These are phyloP conservation scores for Eretmocerus hayati DNA, from an alignment of 2,888 invertebrate genomes.

Conservation along the genomic window DNA sequence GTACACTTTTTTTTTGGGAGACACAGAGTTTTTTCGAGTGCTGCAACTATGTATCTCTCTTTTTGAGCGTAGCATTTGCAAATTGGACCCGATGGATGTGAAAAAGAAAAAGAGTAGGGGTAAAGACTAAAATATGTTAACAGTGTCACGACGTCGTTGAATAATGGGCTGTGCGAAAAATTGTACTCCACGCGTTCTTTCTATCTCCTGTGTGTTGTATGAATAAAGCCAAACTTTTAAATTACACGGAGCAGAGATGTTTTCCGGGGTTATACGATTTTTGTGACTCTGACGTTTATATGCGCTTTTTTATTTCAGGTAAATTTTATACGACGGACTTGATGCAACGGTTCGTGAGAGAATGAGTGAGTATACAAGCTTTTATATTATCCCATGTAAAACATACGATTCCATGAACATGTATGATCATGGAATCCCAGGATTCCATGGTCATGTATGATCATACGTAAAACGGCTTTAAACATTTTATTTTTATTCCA, in stretches of 20 bases:
- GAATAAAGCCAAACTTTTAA: slow-evolving; percentile 8
- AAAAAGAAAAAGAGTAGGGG: slow-evolving; percentile 7
- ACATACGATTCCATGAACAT: too few relatives aligned
- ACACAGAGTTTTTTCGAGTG: neutral
- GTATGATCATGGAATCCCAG: too few relatives aligned
- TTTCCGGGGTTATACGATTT: slow-evolving; percentile 1
- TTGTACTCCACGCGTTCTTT: neutral
- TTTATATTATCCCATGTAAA: too few relatives aligned
- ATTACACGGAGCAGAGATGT: slow-evolving; percentile 3
- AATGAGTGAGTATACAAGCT: too few relatives aligned
- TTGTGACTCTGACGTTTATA: slow-evolving; percentile 8
- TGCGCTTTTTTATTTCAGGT: neutral
- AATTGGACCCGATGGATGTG: slow-evolving; percentile 10
- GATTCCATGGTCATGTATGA: too few relatives aligned
- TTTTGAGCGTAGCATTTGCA: too few relatives aligned
- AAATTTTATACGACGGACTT: too few relatives aligned
- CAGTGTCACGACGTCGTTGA: slow-evolving; percentile 8
- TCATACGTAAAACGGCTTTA: too few relatives aligned
- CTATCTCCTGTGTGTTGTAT: neutral
- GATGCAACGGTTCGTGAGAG: too few relatives aligned
- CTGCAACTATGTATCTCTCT: too few relatives aligned
- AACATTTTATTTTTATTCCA: too few relatives aligned
- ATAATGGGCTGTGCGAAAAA: slow-evolving; percentile 14
- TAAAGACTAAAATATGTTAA: slow-evolving; percentile 13
- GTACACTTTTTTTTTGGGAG: neutral